Evolutionary conservation across 2,113 vertebrate genomes (phyloP), one percentile per base, ranked within the genome.

Genomic region (Archocentrus centrarchus): DNA sequence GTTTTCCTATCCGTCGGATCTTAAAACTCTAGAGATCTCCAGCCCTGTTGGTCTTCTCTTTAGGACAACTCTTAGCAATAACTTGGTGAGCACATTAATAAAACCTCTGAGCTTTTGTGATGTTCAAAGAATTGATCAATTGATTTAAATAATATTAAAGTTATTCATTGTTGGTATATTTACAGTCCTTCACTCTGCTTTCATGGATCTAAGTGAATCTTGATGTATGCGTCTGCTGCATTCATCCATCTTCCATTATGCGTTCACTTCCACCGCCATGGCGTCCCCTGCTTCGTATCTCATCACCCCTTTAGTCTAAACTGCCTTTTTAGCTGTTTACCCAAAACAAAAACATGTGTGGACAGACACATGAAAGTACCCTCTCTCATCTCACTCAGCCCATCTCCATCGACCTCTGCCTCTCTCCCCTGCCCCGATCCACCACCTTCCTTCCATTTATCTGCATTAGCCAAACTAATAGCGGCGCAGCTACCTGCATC

Each of bases 241-340:
- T 66, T 64, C 59, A 35, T 55, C 24, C 30, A 50, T 20, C 27
- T 5, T 66, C 80, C 66, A 70, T 78, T 83, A 82, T 88, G 63
- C 50, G 44, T 78, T 90, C 79, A 80, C 85, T 79, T 87, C 82
- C 85, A 81, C 79, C 68, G 70, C 83, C 55, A 20, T 78, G 77
- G 41, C 64, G 41, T 62, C 79, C 88, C 18, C 27, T 20, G 79
- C 90, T 83, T 80, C 57, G 7, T 85, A 88, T 93, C 81, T 95
- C 94, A 92, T 89, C 91, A 81, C 83, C 84, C 78, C 87, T 92
- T 89, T 22, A 88, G 89, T 87, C 81, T 55, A 87, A 93, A 92
- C 84, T 89, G 89, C 92, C 92, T 95, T 93, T 95, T 94, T 94
- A 85, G 81, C 68, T 94, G 94, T 96, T 96, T 95, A 95, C 94